Evolutionary conservation across 2,113 vertebrate genomes (phyloP).

Genomic region (Pteruthius melanotis): DNA sequence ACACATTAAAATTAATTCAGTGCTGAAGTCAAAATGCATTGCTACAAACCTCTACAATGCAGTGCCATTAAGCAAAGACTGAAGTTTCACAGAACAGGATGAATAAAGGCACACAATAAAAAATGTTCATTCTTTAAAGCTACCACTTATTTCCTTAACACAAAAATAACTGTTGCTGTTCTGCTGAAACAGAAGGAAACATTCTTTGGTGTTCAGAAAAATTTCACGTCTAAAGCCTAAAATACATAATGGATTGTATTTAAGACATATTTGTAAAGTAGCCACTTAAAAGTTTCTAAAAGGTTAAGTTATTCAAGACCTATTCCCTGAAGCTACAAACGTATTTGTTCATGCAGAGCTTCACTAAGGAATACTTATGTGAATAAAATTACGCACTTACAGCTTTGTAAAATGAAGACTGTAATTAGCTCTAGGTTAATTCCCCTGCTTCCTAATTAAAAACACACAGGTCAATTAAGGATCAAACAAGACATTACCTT

Average conservation of each 20-base stretch:
- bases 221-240: background rate
- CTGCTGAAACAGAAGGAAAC: background rate
- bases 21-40: background rate
- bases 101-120: background rate
- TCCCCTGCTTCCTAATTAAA: background rate
- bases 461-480: conserved; percentile 25
- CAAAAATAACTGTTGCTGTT: background rate
- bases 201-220: background rate
- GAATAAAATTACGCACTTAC: background rate
- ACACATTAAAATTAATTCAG: background rate
- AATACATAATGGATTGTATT: background rate
- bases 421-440: conserved; percentile 46
- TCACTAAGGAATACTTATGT: background rate
- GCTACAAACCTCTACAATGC: background rate
- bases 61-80: background rate
- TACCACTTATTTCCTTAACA: background rate
- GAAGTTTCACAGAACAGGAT: background rate
- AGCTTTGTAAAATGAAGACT: background rate
- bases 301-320: background rate
- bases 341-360: conserved; percentile 30
- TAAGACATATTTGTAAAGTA: background rate
- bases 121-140: background rate
- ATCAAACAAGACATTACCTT: conserved; percentile 23
- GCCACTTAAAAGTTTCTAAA: background rate
- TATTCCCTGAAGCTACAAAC: conserved; percentile 23